Evolutionary conservation across 2,888 invertebrate genomes (phyloP).

Genomic region (Ophraella communa): DNA sequence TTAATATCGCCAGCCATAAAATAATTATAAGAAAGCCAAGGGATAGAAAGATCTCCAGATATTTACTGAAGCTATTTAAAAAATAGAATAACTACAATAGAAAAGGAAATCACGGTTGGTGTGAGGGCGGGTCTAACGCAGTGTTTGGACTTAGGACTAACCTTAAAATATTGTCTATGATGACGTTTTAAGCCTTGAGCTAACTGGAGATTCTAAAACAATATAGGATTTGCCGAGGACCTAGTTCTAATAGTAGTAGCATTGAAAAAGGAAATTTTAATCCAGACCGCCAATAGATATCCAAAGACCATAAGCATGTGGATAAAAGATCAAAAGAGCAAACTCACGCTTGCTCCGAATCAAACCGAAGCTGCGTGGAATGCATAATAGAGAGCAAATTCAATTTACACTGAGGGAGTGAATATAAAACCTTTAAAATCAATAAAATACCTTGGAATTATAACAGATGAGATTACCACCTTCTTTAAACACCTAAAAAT

Average conservation of each 20-base stretch:
- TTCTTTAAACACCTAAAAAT: background rate
- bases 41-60: background rate
- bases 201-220: background rate
- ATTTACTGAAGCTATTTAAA: background rate
- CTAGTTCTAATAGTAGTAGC: background rate
- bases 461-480: background rate
- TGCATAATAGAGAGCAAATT: background rate
- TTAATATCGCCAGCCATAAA: background rate
- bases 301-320: background rate
- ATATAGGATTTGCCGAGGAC: conserved; percentile 3
- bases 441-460: background rate
- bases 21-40: background rate
- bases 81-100: background rate
- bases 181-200: background rate
- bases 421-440: background rate
- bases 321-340: background rate
- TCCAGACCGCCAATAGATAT: too few species aligned
- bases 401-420: background rate
- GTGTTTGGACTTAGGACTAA: background rate
- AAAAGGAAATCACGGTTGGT: background rate
- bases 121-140: background rate
- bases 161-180: background rate
- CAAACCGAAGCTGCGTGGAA: background rate
- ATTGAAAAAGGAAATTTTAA: background rate
- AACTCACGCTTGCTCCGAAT: background rate